Conservation (phyloP, 2,113 vertebrate genomes). For the Colinus virginianus region DNA sequence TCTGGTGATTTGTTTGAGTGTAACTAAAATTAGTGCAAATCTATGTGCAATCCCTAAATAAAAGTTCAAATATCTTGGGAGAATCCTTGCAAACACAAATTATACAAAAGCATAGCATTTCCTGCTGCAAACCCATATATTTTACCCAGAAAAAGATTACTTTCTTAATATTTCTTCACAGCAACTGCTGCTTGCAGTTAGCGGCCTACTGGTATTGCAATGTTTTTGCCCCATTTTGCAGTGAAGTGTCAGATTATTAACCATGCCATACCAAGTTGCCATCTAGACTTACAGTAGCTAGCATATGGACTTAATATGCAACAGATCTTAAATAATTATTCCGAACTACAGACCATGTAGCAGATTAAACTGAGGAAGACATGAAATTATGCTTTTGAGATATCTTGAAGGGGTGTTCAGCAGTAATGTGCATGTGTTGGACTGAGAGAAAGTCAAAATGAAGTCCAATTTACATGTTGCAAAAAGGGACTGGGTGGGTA, state of each 20-base stretch:
- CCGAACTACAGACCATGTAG: neutral
- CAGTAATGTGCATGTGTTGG: neutral
- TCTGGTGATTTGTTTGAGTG: neutral
- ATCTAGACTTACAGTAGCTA: neutral
- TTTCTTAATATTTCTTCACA: neutral
- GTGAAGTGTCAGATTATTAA: neutral
- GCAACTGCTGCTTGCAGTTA: neutral
- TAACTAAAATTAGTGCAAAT: conserved; percentile 36
- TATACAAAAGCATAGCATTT: neutral
- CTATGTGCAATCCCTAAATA: conserved; percentile 12
- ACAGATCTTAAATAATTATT: conserved; percentile 25
- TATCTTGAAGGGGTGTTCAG: neutral
- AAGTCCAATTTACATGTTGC: conserved; percentile 69
- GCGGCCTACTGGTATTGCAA: neutral
- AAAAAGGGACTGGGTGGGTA: conserved; percentile 56
- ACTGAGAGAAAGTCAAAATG: conserved; percentile 24
- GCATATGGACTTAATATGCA: neutral
- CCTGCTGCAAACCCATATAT: neutral
- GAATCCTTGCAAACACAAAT: neutral
- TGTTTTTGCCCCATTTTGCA: neutral
- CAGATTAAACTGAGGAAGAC: conserved; percentile 13
- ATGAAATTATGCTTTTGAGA: conserved; percentile 6
- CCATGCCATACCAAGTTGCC: neutral
- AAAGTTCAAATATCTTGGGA: neutral
- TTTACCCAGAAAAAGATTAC: neutral